Base-by-base conservation (phyloP, 2,888 invertebrate genomes). In the Microchrysa polita region DNA sequence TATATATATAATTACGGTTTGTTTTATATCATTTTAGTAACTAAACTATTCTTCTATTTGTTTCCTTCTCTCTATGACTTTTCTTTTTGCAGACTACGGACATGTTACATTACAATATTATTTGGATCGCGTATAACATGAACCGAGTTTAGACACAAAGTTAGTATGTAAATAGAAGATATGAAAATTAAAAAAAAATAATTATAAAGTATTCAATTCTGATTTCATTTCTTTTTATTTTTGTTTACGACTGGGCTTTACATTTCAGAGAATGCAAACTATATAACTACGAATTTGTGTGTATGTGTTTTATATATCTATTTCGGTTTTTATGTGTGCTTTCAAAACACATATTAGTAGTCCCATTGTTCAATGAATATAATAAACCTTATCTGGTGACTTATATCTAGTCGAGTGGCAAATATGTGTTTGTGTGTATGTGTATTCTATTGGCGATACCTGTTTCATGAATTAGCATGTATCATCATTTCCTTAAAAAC, bases 231-330 rank as follows among this genome's bases (percentile, higher is more conserved):
- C 4, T 34, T 34, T 5, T 34, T 7, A 7, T 34, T 34, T 5
- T 34, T 7, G 27, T 34, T 34, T 34, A 34, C 27, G 27, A 34
- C 18, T 52, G 52, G n/a, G 18, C 22, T 55, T 18, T 55, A 12
- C 55, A 55, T 55, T 55, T 55, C 18, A 55, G 52, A 55, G 52
- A 55, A 55, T 55, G 22, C 18, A 55, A 14, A 52, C n/a, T 20
- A 55, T 18, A 16, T 55, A 16, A 34, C 7, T 34, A 7, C 4
- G 27, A 7, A 34, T n/a, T n/a, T n/a, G n/a, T 34, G 27, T 34
- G n/a, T 12, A 40, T 61, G 40, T 61, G 59, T 27, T 4, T 27
- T 12, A 40, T 61, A 18, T 61, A 27, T 27, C 10, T 27, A 59
- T 59, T 59, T 27, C 7, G 27, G 55, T 59, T 10, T 59, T 22